Percentiles rank a stretch among this genome's conserved stretches.
Evolutionary conservation across 2,888 invertebrate species (phyloP).

Genomic region (Drosophila tripunctata): DNA sequence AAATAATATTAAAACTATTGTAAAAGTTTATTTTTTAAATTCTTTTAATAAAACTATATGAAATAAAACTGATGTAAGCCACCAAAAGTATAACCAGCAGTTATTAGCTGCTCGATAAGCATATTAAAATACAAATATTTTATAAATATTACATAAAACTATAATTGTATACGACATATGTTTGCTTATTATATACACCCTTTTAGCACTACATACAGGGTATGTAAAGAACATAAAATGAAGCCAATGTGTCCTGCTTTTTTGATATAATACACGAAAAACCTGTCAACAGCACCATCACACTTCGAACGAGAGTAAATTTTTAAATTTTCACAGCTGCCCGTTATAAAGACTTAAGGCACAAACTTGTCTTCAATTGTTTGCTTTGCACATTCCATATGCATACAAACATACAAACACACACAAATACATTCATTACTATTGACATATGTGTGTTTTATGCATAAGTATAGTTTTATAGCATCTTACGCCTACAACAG

Average conservation of each 20-base stretch:
- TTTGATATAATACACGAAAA: conserved; percentile 46
- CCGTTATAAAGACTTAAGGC: conserved; percentile 15
- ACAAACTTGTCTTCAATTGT: conserved; percentile 1
- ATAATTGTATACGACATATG: no score
- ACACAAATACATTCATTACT: no score
- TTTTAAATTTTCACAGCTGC: conserved; percentile 16
- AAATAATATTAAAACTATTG: no score
- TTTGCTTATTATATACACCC: no score
- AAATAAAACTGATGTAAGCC: no score
- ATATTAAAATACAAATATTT: no score
- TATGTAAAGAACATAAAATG: conserved; percentile 10
- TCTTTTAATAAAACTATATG: no score
- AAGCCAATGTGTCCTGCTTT: conserved; percentile 21
- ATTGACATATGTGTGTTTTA: not conserved
- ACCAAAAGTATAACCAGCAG: no score
- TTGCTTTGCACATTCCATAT: not conserved
- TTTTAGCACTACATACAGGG: conserved; percentile 6
- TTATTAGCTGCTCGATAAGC: no score
- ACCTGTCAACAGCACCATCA: conserved; percentile 30
- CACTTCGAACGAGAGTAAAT: not conserved
- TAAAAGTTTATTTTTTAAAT: no score
- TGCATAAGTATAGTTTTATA: not conserved
- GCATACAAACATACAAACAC: not conserved
- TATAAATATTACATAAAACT: no score
- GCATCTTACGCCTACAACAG: conserved; percentile 2